Evolutionary conservation across 2,113 vertebrate species (phyloP), one percentile per base, ranked within the genome.

Genomic region (Heliornis fulica): DNA sequence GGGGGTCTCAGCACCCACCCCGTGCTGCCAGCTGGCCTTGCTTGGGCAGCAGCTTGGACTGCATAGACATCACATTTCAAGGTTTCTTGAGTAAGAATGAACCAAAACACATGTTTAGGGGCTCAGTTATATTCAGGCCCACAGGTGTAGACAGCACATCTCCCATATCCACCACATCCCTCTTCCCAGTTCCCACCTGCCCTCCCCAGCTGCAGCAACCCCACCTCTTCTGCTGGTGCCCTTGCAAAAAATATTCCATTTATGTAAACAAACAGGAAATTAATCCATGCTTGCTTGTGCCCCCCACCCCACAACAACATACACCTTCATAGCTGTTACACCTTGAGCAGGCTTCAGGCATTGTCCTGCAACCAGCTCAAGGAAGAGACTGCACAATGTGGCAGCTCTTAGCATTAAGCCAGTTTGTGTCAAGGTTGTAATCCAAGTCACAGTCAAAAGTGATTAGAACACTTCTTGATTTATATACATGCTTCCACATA

Each of bases 271-370:
- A 87, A 60, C 1, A 16, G 5, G 36, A 32, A 34, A 63, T 36
- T 8, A 14, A 54, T 15, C 29, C 48, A 15, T 11, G 8, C 20
- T 41, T 45, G 10, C 32, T 36, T 68, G 15, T 26, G 14, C 21
- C 10, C 31, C 29, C 4, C 43, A 43, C 40, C 56, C 45, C 19
- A 46, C 18, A 46, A 17, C 19, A 46, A 19, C 15, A 9, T 22
- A 1, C 7, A 9, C 21, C 25, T 25, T 32, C 2, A 1, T 5
- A 50, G 25, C 46, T 32, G 6, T 8, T 3, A 9, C 0, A 36
- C 28, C 2, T 3, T 7, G 19, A 72, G 66, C 26, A 90, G 66
- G 59, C 18, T 38, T 75, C n/a, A 53, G 45, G 29, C 23, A 19
- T 3, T 43, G 34, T 36, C 46, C 77, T 89, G 60, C 76, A 22